Evolutionary conservation across 2,113 vertebrate genomes (phyloP).

Genomic region (Columba janthina): DNA sequence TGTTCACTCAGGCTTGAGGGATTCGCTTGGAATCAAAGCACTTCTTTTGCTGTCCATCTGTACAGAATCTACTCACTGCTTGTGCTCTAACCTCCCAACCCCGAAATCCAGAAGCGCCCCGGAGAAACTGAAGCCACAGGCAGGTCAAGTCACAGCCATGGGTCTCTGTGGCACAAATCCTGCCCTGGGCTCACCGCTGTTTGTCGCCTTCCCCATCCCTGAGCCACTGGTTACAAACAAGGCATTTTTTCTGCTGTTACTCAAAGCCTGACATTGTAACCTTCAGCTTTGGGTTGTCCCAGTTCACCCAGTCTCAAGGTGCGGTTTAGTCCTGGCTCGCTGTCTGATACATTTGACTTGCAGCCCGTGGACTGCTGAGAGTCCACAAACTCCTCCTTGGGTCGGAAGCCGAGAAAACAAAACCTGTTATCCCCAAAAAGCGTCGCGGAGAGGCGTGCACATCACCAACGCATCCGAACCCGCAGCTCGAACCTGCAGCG

Average conservation of each 20-base stretch:
- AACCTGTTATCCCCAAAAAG: neutral
- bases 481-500: neutral
- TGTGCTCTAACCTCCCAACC: neutral
- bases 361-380: neutral
- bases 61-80: neutral
- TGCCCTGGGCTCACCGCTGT: neutral
- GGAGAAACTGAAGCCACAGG: neutral
- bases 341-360: neutral
- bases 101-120: neutral
- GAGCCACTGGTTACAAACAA: neutral
- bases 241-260: neutral
- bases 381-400: neutral
- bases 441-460: fast-evolving
- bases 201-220: neutral
- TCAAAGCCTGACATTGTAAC: neutral
- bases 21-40: fast-evolving
- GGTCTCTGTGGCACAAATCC: neutral
- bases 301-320: neutral
- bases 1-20: neutral
- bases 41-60: neutral
- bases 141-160: neutral
- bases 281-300: neutral
- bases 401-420: neutral
- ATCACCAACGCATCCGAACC: neutral
- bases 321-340: neutral